A percentile compares a stretch with the other conserved stretches of the same genome.
phyloP scores from a whole-genome alignment of 2,113 vertebrate genomes.

The Tretioscincus oriximinensis region DNA sequence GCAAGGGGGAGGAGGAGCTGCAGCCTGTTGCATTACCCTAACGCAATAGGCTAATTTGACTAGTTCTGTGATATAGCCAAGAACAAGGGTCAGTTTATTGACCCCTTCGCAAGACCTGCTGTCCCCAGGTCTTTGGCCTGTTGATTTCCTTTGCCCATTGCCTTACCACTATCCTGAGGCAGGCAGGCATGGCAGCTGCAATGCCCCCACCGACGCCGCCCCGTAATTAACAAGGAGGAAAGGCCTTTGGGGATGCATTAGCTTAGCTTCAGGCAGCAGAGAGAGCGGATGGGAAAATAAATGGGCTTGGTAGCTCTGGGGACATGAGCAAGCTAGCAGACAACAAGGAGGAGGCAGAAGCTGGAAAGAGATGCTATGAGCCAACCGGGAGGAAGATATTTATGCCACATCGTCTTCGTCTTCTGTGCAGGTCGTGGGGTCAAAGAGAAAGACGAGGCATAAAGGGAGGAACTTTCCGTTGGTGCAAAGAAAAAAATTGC shows the following conservation, averaged over 20 bases:
- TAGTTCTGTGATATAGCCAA: no score
- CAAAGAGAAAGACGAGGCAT: neutral
- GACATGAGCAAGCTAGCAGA: neutral
- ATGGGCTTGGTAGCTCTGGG: constrained; percentile 9
- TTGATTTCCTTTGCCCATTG: neutral
- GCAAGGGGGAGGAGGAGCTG: no score
- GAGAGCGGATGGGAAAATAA: constrained; percentile 6
- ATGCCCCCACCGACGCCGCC: rapidly evolving
- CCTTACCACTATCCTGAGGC: neutral
- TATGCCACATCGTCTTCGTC: neutral
- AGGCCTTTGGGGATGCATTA: neutral
- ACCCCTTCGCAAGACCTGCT: neutral
- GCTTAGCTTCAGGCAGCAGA: neutral
- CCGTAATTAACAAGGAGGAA: neutral
- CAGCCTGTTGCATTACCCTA: no score
- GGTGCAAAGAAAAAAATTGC: no score
- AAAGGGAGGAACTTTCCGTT: neutral
- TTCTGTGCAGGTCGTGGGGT: no score
- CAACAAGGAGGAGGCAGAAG: neutral
- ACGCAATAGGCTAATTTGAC: no score
- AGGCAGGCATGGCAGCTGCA: neutral
- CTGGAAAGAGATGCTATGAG: neutral
- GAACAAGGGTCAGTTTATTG: no score
- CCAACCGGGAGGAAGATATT: neutral
- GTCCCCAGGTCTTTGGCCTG: neutral